Evolutionary conservation across 2,888 invertebrate species (phyloP).

Genomic region (Meteorus cinctellus): DNA sequence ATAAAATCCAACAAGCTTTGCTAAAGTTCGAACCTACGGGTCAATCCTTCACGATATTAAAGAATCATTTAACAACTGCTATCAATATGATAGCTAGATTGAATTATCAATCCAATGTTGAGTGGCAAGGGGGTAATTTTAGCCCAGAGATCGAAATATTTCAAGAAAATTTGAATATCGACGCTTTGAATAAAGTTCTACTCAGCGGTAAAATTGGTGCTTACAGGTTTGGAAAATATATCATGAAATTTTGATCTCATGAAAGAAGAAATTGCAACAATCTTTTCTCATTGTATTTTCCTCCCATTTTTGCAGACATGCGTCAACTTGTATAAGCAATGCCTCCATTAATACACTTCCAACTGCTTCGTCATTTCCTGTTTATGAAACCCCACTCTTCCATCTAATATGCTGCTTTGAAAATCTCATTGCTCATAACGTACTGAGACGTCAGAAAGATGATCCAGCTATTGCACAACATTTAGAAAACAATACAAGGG

Average conservation of each 20-base stretch:
- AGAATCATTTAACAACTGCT: constrained; percentile 23
- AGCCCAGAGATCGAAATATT: constrained; percentile 33
- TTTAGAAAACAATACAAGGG: constrained; percentile 35
- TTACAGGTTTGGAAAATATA: constrained; percentile 57
- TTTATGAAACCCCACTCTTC: constrained; percentile 62
- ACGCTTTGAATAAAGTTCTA: constrained; percentile 65
- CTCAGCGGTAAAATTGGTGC: constrained; percentile 61
- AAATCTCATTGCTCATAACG: constrained; percentile 48
- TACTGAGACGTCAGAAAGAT: constrained; percentile 44
- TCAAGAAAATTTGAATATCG: constrained; percentile 45
- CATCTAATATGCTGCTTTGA: constrained; percentile 65
- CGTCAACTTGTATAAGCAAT: constrained; percentile 58
- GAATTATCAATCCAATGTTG: constrained; percentile 1
- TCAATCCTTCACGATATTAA: constrained; percentile 21
- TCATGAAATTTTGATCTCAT: not conserved
- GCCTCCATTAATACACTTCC: constrained; percentile 52
- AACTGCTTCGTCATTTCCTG: constrained; percentile 57
- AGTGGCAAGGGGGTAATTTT: constrained; percentile 22
- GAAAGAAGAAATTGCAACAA: not conserved
- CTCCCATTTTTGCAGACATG: constrained; percentile 55
- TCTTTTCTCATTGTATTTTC: not conserved
- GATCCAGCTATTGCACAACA: constrained; percentile 37
- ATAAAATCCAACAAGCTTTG: constrained; percentile 20
- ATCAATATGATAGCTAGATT: constrained; percentile 14
- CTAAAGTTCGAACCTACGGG: constrained; percentile 9